Conservation (phyloP, 2,888 invertebrate genomes). For the Pristionchus fissidentatus region DNA sequence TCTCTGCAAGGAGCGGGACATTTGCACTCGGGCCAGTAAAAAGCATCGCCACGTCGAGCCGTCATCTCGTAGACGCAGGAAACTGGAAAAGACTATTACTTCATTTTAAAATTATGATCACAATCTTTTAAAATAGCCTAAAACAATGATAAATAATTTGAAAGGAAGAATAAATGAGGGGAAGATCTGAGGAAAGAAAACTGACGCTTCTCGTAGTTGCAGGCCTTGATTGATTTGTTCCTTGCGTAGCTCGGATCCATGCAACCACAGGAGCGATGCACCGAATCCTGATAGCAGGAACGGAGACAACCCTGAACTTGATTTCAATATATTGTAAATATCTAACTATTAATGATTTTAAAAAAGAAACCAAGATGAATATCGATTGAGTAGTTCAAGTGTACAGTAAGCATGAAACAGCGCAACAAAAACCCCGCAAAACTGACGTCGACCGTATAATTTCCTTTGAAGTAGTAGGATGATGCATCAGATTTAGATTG, state of each 20-base stretch:
- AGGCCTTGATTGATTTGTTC: background rate
- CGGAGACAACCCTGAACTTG: constrained; percentile 49
- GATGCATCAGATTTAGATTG: background rate
- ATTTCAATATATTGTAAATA: background rate
- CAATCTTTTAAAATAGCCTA: too few relatives aligned
- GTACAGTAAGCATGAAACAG: too few relatives aligned
- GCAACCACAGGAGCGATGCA: constrained; percentile 40
- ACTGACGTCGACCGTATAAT: constrained; percentile 41
- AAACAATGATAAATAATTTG: too few relatives aligned
- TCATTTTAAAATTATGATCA: too few relatives aligned
- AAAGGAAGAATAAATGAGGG: too few relatives aligned
- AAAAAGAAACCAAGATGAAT: background rate
- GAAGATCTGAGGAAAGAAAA: too few relatives aligned
- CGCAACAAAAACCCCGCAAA: background rate
- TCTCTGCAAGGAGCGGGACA: constrained; percentile 54
- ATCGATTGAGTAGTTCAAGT: background rate
- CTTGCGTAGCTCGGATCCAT: constrained; percentile 48
- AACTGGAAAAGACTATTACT: constrained; percentile 47
- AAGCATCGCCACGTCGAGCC: constrained; percentile 53
- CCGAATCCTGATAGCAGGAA: constrained; percentile 51
- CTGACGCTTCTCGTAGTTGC: constrained; percentile 21
- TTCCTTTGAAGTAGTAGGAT: constrained; percentile 43
- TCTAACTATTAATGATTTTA: background rate
- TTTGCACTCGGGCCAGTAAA: constrained; percentile 53
- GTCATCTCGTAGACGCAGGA: constrained; percentile 54